Evolutionary conservation across 92 coral and sea anemone species (phyloP), one percentile per base, ranked within the genome.

Genomic region (Plumapathes pennacea): DNA sequence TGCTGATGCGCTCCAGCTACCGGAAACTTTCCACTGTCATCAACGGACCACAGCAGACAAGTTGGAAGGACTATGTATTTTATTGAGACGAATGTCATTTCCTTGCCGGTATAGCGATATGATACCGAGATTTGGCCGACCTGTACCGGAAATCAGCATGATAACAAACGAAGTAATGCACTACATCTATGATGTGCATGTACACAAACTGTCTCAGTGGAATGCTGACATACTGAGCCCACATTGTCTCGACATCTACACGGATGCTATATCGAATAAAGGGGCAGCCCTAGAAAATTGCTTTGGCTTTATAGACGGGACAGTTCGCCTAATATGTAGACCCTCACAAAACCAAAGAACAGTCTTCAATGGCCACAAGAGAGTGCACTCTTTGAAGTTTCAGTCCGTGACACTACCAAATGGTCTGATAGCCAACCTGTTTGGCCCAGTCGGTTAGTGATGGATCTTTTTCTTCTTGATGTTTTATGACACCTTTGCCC

Each of bases 101-200:
- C 30, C 54, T 20, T 47, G 54, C 54, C 54, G 4, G n/a, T 47
- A 47, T 47, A 47, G 54, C 54, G 54, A 47, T 18, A 47, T 47
- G 54, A 13, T 47, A 6, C 14, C 54, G n/a, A 47, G 54, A 47
- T 47, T 47, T 33, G 54, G 54, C 29, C 54, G 32, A 47, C 54
- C 54, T 3, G 54, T 47, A 4, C 54, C 29, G 9, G 54, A 47
- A 20, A 14, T 47, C 12, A 17, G 54, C 54, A 47, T 47, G 54
- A 47, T 47, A 19, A 25, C 7, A 17, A 47, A 47, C 26, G 28
- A 30, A 9, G 54, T 47, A 33, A n/a, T n/a, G n/a, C 10, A 47
- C 12, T 20, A 21, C 31, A 47, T 47, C n/a, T 21, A 47, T 33
- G 54, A 47, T 47, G 4, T 47, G 12, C 54, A 47, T 47, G 54